Base-by-base conservation (phyloP, 2,888 invertebrate species). In the Deilephila porcellus region DNA sequence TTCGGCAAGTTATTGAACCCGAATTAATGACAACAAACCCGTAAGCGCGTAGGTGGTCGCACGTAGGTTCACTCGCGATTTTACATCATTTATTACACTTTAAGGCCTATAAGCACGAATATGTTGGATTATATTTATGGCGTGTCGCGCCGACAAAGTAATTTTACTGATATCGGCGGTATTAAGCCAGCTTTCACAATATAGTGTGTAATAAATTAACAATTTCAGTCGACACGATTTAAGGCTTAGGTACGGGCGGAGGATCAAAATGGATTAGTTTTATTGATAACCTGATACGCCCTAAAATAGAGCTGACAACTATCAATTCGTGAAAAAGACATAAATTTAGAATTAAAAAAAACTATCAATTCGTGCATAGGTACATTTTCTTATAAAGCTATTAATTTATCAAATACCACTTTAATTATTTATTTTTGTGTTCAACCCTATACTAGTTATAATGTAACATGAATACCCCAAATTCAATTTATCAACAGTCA, bases 1-100 rank as follows among this genome's bases (percentile, higher is more conserved):
- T 67, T 67, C 25, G 45, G 17, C 52, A 67, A 67, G 67, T 67
- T 67, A 67, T 52, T 67, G 52, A 67, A 67, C 67, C 45, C 67
- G n/a, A 60, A 60, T 34, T 63, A n/a, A 45, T 37, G 56, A 56
- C 53, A 56, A 45, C 37, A 32, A 64, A 64, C 20, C 20, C 20
- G 64, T 64, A 20, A 63, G 34, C 34, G 34, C 37, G n/a, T 64
- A n/a, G 11, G 45, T 14, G 37, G 45, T 3, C 17, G 25, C 52
- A 52, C 52, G 67, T 25, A 6, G 67, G 52, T 17, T 67, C 17
- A 45, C 45, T 67, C 52, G 52, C 20, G n/a, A 52, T 25, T 14
- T 25, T 17, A 4, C 25, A 17, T 17, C 20, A 45, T 67, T 25
- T 67, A 67, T 25, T 67, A 67, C 25, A 25, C 52, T 25, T 5